Evolutionary conservation across 1,140 invertebrate genomes (phyloP).

Genomic region (Drosophila nikananu): DNA sequence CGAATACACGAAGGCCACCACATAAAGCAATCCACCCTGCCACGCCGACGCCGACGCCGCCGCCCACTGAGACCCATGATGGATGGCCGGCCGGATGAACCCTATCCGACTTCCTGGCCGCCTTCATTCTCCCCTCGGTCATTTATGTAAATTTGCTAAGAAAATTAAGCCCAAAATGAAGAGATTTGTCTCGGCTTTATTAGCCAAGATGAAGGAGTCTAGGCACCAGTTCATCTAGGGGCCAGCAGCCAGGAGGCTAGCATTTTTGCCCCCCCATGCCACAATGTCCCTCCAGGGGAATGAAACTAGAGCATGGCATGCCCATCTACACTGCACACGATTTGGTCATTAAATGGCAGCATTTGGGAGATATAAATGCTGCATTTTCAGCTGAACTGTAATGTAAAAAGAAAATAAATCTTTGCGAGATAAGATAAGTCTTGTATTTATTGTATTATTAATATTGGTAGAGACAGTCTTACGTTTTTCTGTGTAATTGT

Average conservation of each 20-base stretch:
- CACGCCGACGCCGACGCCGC: neutral
- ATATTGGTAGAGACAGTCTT: no score
- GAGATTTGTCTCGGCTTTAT: conserved; percentile 80
- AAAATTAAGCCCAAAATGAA: conserved; percentile 77
- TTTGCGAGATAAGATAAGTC: neutral
- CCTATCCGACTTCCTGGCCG: conserved; percentile 35
- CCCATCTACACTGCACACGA: conserved; percentile 8
- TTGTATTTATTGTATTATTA: no score
- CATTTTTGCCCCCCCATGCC: conserved; percentile 25
- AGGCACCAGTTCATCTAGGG: conserved; percentile 40
- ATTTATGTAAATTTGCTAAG: conserved; percentile 79
- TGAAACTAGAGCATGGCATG: conserved; percentile 10
- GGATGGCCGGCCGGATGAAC: conserved; percentile 55
- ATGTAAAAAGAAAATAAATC: neutral
- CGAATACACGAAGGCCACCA: conserved; percentile 58
- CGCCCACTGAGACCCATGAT: conserved; percentile 53
- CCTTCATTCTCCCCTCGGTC: conserved; percentile 40
- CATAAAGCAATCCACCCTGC: conserved; percentile 46
- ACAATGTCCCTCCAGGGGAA: conserved; percentile 54
- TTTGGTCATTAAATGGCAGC: neutral
- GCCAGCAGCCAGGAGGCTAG: conserved; percentile 13
- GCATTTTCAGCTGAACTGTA: neutral
- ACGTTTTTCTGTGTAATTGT: neutral
- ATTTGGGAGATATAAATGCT: neutral
- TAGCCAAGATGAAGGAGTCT: conserved; percentile 62